Conservation (phyloP, 35 echinoderm and acorn worm genomes). For the Ophiothrix spiculata region DNA sequence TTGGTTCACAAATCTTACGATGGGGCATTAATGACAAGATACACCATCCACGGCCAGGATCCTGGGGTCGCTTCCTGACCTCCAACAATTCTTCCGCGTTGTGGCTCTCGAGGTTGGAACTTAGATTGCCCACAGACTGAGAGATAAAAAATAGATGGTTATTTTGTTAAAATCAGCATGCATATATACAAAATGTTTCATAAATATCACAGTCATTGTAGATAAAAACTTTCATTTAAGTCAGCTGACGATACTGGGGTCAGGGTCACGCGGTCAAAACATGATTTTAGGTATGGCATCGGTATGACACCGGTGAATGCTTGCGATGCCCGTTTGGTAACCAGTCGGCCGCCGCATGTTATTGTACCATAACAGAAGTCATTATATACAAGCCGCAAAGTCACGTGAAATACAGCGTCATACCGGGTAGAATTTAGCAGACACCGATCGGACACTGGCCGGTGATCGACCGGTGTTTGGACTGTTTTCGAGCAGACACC, state of each 20-base stretch:
- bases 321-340: no score
- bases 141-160: neutral
- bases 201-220: no score
- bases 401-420: no score
- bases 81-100: slow-evolving; percentile 13
- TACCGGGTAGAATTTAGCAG: no score
- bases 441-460: no score
- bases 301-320: no score
- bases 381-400: no score
- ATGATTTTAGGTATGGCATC: neutral
- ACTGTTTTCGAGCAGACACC: no score
- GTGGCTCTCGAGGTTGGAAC: neutral
- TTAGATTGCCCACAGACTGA: neutral
- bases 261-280: neutral
- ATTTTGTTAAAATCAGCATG: neutral
- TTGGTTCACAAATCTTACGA: neutral
- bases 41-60: slow-evolving; percentile 36
- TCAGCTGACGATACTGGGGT: neutral
- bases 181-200: no score
- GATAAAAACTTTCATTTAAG: neutral
- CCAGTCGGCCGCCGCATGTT: no score
- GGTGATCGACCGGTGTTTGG: no score
- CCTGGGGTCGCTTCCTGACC: neutral
- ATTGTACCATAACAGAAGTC: no score
- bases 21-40: neutral